These are phyloP conservation scores for Aulostomus chinensis DNA, from an alignment of 2,797 vertebrate genomes.

Conservation along the genomic window DNA sequence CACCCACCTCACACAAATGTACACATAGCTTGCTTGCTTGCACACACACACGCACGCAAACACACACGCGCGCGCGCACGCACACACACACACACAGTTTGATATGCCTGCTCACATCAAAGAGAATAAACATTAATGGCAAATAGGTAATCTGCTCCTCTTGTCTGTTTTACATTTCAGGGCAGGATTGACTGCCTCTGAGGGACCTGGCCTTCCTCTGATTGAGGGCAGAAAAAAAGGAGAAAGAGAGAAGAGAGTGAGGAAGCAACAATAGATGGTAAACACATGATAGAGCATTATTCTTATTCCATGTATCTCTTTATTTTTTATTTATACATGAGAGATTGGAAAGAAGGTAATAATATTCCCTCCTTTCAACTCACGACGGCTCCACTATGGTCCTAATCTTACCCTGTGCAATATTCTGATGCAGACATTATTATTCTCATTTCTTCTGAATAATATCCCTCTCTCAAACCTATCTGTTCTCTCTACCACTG, in stretches of 20 bases:
- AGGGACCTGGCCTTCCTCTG: constrained; percentile 65
- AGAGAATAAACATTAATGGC: constrained; percentile 85
- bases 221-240: constrained; percentile 56
- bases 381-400: constrained; percentile 61
- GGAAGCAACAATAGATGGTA: constrained; percentile 60
- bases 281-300: constrained; percentile 71
- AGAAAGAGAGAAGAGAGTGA: constrained; percentile 33
- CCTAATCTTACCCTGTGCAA: constrained; percentile 90
- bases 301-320: constrained; percentile 73
- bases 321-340: constrained; percentile 75
- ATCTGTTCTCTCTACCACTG: constrained; percentile 66
- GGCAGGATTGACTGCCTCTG: constrained; percentile 76
- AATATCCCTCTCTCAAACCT: constrained; percentile 89
- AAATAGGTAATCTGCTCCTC: constrained; percentile 83
- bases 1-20: constrained; percentile 4
- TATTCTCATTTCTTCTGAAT: constrained; percentile 96
- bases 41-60: constrained; percentile 5
- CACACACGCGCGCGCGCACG: constrained; percentile 9
- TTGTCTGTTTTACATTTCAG: constrained; percentile 82
- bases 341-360: constrained; percentile 74
- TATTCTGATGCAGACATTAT: constrained; percentile 89
- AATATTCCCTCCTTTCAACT: constrained; percentile 61
- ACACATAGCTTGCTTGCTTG: constrained; percentile 20
- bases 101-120: constrained; percentile 78
- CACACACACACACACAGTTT: constrained; percentile 17